phyloP scores from a whole-genome alignment of 2,888 invertebrate species.

The Rutpela maculata region DNA sequence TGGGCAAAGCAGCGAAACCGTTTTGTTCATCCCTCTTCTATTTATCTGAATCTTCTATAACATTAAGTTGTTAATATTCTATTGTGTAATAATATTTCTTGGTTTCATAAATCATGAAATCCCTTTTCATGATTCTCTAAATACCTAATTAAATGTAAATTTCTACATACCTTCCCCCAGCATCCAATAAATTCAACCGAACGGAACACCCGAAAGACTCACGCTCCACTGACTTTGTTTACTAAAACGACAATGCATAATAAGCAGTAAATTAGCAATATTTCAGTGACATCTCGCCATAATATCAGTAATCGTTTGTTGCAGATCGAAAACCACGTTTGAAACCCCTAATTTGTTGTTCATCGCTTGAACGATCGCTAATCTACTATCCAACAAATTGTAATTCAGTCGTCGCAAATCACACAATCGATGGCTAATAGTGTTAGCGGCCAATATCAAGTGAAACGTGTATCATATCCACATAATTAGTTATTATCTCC shows the following conservation, averaged over 20 bases:
- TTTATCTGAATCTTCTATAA: background rate
- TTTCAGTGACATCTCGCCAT: constrained; percentile 20
- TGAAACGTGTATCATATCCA: constrained; percentile 59
- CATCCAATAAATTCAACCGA: constrained; percentile 15
- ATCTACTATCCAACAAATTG: constrained; percentile 58
- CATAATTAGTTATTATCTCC: constrained; percentile 61
- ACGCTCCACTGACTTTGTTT: constrained; percentile 28
- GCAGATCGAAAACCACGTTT: constrained; percentile 32
- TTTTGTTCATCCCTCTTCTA: background rate
- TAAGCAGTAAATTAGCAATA: constrained; percentile 34
- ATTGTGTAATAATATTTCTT: background rate
- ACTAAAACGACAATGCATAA: constrained; percentile 25
- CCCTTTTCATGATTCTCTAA: background rate
- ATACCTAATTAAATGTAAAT: constrained; percentile 33
- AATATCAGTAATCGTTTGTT: constrained; percentile 35
- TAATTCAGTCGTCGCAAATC: constrained; percentile 61
- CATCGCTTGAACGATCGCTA: constrained; percentile 52
- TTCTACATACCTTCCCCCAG: background rate
- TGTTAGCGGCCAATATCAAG: constrained; percentile 56
- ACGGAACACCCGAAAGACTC: background rate
- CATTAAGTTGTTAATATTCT: background rate
- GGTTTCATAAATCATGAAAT: background rate
- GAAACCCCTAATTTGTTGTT: constrained; percentile 53
- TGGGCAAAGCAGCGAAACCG: background rate
- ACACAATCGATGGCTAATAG: constrained; percentile 59